These are phyloP conservation scores for Brachionus paranguensis DNA, from an alignment of 1,140 invertebrate species.

Conservation along the genomic window DNA sequence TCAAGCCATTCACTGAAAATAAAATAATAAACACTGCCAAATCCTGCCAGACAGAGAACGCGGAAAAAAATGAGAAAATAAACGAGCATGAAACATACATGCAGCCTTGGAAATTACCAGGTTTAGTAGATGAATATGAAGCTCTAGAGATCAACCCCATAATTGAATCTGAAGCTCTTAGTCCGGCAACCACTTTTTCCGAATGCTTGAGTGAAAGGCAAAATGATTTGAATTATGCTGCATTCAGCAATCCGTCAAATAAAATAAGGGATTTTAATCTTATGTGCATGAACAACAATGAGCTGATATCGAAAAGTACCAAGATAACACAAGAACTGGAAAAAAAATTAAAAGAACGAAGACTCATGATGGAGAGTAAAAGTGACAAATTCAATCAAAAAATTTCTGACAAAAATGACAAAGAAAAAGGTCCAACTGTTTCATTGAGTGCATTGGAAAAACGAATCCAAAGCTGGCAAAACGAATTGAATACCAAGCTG, in stretches of 20 bases:
- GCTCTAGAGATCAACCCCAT: constrained; percentile 15
- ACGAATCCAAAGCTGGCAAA: constrained; percentile 13
- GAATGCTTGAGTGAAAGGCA: constrained; percentile 12
- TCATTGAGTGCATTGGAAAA: constrained; percentile 7
- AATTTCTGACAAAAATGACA: background rate
- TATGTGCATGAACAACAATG: constrained; percentile 24
- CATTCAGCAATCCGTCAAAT: background rate
- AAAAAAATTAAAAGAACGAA: constrained; percentile 23
- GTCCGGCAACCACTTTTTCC: constrained; percentile 32
- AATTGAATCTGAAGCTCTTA: background rate
- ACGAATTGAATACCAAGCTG: background rate
- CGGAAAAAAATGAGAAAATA: constrained; percentile 34
- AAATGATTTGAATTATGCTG: background rate
- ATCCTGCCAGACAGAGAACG: background rate
- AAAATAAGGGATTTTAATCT: constrained; percentile 8
- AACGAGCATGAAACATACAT: background rate
- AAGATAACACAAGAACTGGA: constrained; percentile 36
- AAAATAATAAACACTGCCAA: background rate
- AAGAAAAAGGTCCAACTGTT: background rate
- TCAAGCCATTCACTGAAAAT: background rate
- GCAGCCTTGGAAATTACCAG: constrained; percentile 17
- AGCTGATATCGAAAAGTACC: constrained; percentile 21
- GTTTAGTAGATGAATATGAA: constrained; percentile 16
- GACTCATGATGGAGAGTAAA: constrained; percentile 38
- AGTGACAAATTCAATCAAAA: constrained; percentile 12